These are phyloP conservation scores for Sycophila sp. DNA, from an alignment of 1,140 invertebrate species.

Conservation along the genomic window DNA sequence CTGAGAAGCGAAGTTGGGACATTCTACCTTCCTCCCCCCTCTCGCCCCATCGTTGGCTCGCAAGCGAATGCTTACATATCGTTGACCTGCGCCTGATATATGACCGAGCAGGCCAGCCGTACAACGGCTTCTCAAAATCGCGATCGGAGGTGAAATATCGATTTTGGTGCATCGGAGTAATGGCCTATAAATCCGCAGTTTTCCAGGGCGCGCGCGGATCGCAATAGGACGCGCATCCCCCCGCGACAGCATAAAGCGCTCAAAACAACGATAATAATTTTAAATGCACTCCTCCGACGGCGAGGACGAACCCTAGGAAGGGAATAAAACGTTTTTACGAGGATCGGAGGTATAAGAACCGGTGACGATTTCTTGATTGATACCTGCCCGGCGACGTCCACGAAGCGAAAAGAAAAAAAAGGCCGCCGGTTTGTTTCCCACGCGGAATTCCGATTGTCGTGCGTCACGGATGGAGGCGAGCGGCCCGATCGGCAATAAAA, in stretches of 20 bases:
- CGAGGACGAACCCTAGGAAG: not conserved
- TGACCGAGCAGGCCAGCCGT: slow-evolving; percentile 46
- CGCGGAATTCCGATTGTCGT: not conserved
- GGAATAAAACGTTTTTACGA: not conserved
- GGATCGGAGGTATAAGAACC: not conserved
- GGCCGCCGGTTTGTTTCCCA: slow-evolving; percentile 23
- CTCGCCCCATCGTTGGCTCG: slow-evolving; percentile 48
- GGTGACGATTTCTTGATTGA: slow-evolving; percentile 18
- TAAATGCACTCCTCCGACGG: not conserved
- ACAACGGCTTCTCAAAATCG: slow-evolving; percentile 56
- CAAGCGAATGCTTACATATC: slow-evolving; percentile 59
- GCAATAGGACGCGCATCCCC: slow-evolving; percentile 7
- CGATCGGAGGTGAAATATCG: slow-evolving; percentile 39
- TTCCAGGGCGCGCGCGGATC: slow-evolving; percentile 9
- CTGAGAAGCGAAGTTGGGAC: slow-evolving; percentile 59
- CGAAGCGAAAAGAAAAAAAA: not conserved
- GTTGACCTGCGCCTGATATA: slow-evolving; percentile 63
- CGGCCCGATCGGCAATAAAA: slow-evolving; percentile 1
- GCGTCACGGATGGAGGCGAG: slow-evolving; percentile 1
- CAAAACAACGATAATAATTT: slow-evolving; percentile 6
- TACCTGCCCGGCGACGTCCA: not conserved
- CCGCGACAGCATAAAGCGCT: slow-evolving; percentile 3
- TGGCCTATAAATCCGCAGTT: slow-evolving; percentile 35
- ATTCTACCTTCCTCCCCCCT: slow-evolving; percentile 17
- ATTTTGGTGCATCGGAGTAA: slow-evolving; percentile 34